A percentile compares a stretch with the other conserved stretches of the same genome.
Evolutionary conservation across 1,140 invertebrate genomes (phyloP).

Genomic region (Laupala kohalensis): DNA sequence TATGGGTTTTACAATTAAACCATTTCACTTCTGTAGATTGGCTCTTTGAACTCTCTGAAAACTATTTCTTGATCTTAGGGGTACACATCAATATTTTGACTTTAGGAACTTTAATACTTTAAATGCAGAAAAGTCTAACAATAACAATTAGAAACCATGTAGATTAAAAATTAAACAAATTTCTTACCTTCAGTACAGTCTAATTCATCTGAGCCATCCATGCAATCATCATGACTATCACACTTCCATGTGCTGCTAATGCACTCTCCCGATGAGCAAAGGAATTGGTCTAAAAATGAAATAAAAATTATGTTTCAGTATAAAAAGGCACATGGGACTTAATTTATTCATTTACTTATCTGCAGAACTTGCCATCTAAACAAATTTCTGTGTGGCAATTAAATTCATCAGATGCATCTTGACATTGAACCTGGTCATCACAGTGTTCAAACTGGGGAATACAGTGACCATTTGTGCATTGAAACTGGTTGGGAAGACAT

Average conservation of each 20-base stretch:
- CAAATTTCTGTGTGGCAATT: conserved; percentile 1
- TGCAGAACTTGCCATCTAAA: not conserved
- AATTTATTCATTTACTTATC: not conserved
- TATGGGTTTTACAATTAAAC: not conserved
- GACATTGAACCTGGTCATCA: conserved; percentile 7
- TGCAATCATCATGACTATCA: conserved; percentile 41
- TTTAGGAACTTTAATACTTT: not conserved
- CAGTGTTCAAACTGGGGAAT: conserved; percentile 23
- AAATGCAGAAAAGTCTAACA: not conserved
- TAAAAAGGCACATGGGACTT: not conserved
- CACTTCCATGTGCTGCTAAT: conserved; percentile 38
- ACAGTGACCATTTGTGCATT: conserved; percentile 42
- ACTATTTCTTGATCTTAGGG: not conserved
- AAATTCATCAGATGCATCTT: conserved; percentile 11
- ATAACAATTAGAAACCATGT: not conserved
- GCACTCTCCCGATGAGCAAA: conserved; percentile 25
- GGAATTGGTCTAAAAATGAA: conserved; percentile 6
- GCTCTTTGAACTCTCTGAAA: not conserved
- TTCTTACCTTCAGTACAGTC: conserved; percentile 16
- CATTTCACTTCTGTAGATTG: not conserved
- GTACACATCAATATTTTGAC: not conserved
- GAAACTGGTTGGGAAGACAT: conserved; percentile 38
- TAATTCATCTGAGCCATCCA: conserved; percentile 34
- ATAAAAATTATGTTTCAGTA: not conserved
- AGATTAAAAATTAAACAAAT: not conserved